These are phyloP conservation scores for Menura novaehollandiae DNA, from an alignment of 2,113 vertebrate species.

Conservation along the genomic window DNA sequence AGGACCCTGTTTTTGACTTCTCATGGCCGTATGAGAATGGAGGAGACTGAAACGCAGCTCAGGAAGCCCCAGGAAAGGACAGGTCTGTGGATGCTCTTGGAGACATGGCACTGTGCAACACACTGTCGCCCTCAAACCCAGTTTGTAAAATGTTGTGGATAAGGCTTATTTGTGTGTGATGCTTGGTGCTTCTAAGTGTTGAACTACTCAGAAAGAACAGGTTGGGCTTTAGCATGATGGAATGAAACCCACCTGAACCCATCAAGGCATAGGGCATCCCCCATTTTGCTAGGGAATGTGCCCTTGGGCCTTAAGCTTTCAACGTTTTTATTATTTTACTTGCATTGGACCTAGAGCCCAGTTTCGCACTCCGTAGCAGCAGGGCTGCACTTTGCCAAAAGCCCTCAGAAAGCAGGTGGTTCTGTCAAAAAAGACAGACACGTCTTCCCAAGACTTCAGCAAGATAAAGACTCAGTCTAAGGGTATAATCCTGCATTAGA, in stretches of 20 bases:
- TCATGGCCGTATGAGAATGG: not conserved
- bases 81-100: not conserved
- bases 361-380: not conserved
- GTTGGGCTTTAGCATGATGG: not conserved
- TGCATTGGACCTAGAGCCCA: not conserved
- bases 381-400: not conserved
- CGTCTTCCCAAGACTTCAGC: not conserved
- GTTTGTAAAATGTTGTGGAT: not conserved
- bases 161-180: not conserved
- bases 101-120: rapidly evolving
- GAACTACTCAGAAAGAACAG: not conserved
- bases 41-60: not conserved
- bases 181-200: not conserved
- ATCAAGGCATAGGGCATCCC: not conserved
- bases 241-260: not conserved
- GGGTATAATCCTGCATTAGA: not conserved
- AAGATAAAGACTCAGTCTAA: not conserved
- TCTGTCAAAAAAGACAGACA: not conserved
- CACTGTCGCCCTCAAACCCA: not conserved
- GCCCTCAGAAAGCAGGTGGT: not conserved
- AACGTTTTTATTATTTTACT: rapidly evolving
- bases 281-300: not conserved
- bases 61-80: not conserved
- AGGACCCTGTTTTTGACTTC: not conserved
- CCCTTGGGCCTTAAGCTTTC: not conserved